These are phyloP conservation scores for Anguilla pacifica DNA, from an alignment of 2,797 vertebrate species.

Conservation along the genomic window DNA sequence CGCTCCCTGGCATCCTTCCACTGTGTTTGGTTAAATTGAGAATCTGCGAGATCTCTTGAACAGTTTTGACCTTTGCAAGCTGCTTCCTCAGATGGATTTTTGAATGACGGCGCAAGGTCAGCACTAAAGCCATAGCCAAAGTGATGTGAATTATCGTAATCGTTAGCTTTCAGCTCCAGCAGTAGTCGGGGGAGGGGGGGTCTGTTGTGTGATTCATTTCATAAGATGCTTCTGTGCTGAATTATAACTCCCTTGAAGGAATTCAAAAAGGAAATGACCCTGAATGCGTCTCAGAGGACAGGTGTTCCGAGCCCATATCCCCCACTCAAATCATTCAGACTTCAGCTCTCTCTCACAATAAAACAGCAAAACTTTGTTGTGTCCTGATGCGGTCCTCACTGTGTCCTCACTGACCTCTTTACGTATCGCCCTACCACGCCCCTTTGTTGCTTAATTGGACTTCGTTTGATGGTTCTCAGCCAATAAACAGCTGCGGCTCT, in stretches of 20 bases:
- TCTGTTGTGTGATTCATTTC: background rate
- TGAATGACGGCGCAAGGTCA: background rate
- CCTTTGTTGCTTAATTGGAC: background rate
- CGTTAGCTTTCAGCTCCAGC: background rate
- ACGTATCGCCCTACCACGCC: background rate
- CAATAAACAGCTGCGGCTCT: background rate
- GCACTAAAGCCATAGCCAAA: background rate
- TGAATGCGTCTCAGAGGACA: background rate
- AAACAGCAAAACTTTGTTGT: background rate
- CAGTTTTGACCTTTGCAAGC: conserved; percentile 12
- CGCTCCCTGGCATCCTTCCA: background rate
- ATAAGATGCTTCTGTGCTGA: background rate
- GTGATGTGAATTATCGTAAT: conserved; percentile 1
- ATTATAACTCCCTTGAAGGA: background rate
- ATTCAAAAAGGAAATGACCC: background rate
- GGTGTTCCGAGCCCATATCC: background rate
- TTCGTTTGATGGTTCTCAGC: background rate
- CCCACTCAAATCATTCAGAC: background rate
- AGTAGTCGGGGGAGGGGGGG: background rate
- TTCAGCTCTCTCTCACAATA: background rate
- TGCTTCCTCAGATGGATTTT: background rate
- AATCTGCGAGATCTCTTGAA: background rate
- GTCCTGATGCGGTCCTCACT: background rate
- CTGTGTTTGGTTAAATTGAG: background rate
- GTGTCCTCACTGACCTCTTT: background rate